Evolutionary conservation across 2,888 invertebrate genomes (phyloP).

Genomic region (Endomychus coccineus): DNA sequence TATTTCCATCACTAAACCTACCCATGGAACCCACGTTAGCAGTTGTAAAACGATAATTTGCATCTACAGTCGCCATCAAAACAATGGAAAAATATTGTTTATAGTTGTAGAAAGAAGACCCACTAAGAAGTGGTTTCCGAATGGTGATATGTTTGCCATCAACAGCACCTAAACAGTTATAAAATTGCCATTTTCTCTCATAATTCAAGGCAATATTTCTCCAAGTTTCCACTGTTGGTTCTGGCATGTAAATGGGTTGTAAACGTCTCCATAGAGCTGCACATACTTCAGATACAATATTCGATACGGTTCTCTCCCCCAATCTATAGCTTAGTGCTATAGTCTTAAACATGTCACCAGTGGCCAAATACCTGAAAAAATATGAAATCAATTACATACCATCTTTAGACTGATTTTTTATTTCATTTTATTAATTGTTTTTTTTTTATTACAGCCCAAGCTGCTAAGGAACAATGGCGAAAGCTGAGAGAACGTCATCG

Average conservation of each 20-base stretch:
- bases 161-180: slow-evolving; percentile 26
- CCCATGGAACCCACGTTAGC: slow-evolving; percentile 28
- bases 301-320: slow-evolving; percentile 31
- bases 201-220: slow-evolving; percentile 25
- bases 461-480: too few relatives aligned
- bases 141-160: slow-evolving; percentile 30
- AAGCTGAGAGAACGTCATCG: too few relatives aligned
- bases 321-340: slow-evolving; percentile 17
- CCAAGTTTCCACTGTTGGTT: slow-evolving; percentile 22
- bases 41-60: slow-evolving; percentile 27
- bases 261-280: slow-evolving; percentile 26
- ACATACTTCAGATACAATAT: slow-evolving; percentile 33
- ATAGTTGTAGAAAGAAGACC: slow-evolving; percentile 30
- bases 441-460: too few relatives aligned
- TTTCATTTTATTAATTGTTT: too few relatives aligned
- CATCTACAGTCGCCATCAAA: slow-evolving; percentile 27
- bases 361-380: slow-evolving; percentile 12
- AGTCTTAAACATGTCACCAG: slow-evolving; percentile 14
- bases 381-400: background rate
- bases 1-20: slow-evolving; percentile 27
- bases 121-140: slow-evolving; percentile 25
- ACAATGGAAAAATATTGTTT: slow-evolving; percentile 29
- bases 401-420: too few relatives aligned
- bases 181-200: slow-evolving; percentile 28
- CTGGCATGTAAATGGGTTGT: slow-evolving; percentile 21